Conservation (phyloP, 2,113 vertebrate genomes). For the Artemisiospiza belli region DNA sequence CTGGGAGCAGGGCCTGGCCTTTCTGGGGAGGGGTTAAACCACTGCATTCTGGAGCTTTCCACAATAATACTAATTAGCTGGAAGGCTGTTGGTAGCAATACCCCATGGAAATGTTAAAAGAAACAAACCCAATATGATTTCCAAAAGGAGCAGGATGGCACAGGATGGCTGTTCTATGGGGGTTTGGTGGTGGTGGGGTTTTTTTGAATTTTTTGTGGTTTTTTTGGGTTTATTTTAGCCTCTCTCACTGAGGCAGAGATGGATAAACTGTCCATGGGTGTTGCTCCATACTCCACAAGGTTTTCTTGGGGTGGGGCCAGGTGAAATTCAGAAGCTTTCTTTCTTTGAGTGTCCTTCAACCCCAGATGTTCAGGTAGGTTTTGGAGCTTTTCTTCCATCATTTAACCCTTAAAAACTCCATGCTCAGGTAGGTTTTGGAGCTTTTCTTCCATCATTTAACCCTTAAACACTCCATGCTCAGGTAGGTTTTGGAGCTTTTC, state of each 20-base stretch:
- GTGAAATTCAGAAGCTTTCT: neutral
- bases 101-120: neutral
- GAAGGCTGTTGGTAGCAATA: neutral
- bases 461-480: too few species aligned
- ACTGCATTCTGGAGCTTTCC: neutral
- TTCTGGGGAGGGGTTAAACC: neutral
- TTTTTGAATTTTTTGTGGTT: neutral
- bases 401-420: too few species aligned
- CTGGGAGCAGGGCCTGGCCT: neutral
- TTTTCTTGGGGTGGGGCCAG: neutral
- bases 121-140: neutral
- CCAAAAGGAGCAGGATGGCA: neutral
- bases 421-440: too few species aligned
- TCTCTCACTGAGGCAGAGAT: neutral
- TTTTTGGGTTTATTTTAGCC: neutral
- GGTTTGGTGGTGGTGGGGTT: too few species aligned
- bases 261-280: neutral
- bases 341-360: neutral
- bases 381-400: too few species aligned
- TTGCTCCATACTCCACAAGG: neutral
- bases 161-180: rapidly evolving
- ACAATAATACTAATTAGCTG: neutral
- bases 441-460: neutral
- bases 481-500: too few species aligned
- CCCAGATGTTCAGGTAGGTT: neutral